Conservation (phyloP, 2,797 vertebrate genomes). For the Poecilia wingei region DNA sequence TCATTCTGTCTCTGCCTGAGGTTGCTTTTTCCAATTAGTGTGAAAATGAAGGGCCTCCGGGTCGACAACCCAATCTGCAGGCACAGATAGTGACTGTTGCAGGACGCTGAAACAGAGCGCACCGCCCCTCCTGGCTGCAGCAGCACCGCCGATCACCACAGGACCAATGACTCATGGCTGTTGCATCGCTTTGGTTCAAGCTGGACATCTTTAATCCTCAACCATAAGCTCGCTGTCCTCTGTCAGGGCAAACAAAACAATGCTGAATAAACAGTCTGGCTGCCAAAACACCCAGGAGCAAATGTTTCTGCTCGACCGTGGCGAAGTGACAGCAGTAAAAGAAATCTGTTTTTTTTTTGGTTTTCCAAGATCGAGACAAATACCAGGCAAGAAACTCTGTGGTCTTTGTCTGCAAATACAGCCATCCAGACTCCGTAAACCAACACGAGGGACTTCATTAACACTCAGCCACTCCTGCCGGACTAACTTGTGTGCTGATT, state of each 20-base stretch:
- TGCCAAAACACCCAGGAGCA: conserved; percentile 35
- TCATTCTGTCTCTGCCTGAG: conserved; percentile 55
- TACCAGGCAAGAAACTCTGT: conserved; percentile 11
- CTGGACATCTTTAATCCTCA: conserved; percentile 54
- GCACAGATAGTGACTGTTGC: conserved; percentile 59
- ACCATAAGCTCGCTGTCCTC: conserved; percentile 41
- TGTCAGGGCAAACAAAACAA: conserved; percentile 31
- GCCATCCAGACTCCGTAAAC: conserved; percentile 28
- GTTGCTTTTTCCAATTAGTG: conserved; percentile 57
- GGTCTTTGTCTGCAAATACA: conserved; percentile 24
- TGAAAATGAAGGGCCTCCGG: conserved; percentile 69
- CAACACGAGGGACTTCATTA: conserved; percentile 60
- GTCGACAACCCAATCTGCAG: conserved; percentile 64
- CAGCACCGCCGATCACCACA: conserved; percentile 45
- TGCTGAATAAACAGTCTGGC: conserved; percentile 24
- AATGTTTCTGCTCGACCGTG: conserved; percentile 19
- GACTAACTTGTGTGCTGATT: conserved; percentile 65
- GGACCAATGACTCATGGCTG: conserved; percentile 47
- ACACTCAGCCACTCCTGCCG: conserved; percentile 52
- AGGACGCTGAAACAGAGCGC: conserved; percentile 37
- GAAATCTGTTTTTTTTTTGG: background rate
- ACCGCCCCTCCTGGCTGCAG: conserved; percentile 27
- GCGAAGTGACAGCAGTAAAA: conserved; percentile 15
- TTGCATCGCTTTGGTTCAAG: conserved; percentile 41
- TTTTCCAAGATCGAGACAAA: background rate